These are phyloP conservation scores for Lymantria monacha DNA, from an alignment of 2,888 invertebrate genomes.

Conservation along the genomic window DNA sequence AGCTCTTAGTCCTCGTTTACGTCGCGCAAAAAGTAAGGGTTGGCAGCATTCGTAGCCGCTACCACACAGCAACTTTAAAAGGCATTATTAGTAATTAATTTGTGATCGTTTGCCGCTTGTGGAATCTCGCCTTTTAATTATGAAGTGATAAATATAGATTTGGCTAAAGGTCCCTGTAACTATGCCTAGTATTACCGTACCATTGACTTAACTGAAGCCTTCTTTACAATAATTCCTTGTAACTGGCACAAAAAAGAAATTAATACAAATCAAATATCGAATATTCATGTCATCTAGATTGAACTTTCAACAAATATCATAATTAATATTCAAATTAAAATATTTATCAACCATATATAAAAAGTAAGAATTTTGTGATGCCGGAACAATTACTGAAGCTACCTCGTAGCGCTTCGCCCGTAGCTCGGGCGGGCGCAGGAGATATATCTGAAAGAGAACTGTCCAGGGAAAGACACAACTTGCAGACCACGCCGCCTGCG, in stretches of 20 bases:
- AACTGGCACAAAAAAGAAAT: conserved; percentile 1
- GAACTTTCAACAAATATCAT: conserved; percentile 5
- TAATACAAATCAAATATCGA: conserved; percentile 29
- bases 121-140: too few relatives aligned
- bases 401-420: conserved; percentile 59
- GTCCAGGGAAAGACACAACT: conserved; percentile 55
- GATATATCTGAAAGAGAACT: conserved; percentile 70
- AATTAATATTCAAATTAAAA: not conserved
- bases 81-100: too few relatives aligned
- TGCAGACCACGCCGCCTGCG: conserved; percentile 65
- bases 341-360: not conserved
- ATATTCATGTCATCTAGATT: conserved; percentile 25
- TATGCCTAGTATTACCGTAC: too few relatives aligned
- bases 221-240: not conserved
- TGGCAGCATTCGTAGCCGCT: too few relatives aligned
- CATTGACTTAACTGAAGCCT: too few relatives aligned
- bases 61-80: too few relatives aligned
- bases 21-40: too few relatives aligned
- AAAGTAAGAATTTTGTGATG: conserved; percentile 36
- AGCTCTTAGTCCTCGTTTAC: too few relatives aligned
- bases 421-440: conserved; percentile 63
- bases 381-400: conserved; percentile 57
- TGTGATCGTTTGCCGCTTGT: too few relatives aligned
- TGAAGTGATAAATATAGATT: too few relatives aligned
- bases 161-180: too few relatives aligned